phyloP scores from a whole-genome alignment of 2,113 vertebrate species.

The Nestor notabilis region DNA sequence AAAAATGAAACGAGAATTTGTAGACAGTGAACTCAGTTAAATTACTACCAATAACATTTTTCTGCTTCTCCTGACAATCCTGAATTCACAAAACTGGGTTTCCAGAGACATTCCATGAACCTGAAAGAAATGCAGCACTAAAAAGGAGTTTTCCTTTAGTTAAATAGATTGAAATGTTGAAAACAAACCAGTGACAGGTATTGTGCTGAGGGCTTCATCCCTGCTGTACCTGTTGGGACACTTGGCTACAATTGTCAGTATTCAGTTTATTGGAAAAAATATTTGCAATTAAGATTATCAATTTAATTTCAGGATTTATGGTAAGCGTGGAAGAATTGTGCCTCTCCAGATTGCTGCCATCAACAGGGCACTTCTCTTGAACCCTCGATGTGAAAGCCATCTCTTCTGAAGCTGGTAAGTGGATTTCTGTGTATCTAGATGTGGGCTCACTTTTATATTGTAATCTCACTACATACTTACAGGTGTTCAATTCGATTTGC shows the following conservation, averaged over 20 bases:
- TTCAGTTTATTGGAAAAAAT: neutral
- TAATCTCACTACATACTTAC: neutral
- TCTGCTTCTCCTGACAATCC: neutral
- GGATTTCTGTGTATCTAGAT: neutral
- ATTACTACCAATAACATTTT: neutral
- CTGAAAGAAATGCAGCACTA: neutral
- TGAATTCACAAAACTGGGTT: neutral
- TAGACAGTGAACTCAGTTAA: neutral
- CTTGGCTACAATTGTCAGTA: neutral
- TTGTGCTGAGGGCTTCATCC: neutral
- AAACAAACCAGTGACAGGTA: neutral
- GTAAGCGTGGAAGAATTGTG: neutral
- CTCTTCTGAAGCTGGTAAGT: neutral
- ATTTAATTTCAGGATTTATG: neutral
- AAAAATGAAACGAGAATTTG: neutral
- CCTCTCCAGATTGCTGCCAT: neutral
- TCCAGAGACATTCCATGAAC: neutral
- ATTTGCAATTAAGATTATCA: neutral
- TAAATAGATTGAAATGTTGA: neutral
- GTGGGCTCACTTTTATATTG: neutral
- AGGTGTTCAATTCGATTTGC: neutral
- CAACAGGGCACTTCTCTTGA: neutral
- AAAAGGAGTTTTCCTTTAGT: neutral
- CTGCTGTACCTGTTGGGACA: neutral
- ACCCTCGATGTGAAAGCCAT: neutral